These are phyloP conservation scores for Epicauta chinensis DNA, from an alignment of 1,140 invertebrate genomes.

Conservation along the genomic window DNA sequence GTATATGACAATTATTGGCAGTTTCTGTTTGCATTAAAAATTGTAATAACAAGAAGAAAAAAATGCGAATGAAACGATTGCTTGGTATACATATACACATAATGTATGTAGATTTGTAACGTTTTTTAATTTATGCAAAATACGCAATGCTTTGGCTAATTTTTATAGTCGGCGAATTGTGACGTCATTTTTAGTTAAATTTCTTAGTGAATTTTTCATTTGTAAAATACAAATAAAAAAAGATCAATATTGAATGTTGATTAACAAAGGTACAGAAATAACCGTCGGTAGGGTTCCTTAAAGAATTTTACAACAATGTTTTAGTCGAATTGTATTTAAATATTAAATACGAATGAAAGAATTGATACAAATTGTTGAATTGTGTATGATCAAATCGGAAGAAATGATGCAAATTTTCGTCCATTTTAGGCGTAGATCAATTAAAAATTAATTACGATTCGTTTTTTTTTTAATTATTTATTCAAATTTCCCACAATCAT, in stretches of 20 bases:
- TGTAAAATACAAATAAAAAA: not conserved
- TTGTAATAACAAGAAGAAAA: not conserved
- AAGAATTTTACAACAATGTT: not conserved
- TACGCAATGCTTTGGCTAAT: slow-evolving; percentile 18
- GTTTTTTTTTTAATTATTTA: too few relatives aligned
- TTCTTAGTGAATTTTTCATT: slow-evolving; percentile 1
- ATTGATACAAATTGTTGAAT: not conserved
- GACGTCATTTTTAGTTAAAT: slow-evolving; percentile 20
- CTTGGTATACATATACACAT: not conserved
- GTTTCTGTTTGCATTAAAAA: not conserved
- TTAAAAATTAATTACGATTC: too few relatives aligned
- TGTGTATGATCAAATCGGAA: not conserved
- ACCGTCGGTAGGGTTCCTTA: too few relatives aligned
- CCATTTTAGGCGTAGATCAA: slow-evolving; percentile 5
- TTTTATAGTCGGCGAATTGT: slow-evolving; percentile 18
- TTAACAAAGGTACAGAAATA: too few relatives aligned
- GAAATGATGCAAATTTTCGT: slow-evolving; percentile 11
- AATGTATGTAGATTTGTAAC: not conserved
- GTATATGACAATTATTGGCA: not conserved
- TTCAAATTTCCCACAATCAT: too few relatives aligned
- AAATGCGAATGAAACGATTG: not conserved
- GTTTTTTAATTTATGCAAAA: slow-evolving; percentile 13
- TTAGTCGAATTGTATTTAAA: not conserved
- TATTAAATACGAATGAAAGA: not conserved
- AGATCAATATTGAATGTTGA: too few relatives aligned